Base-by-base conservation (phyloP, 2,797 vertebrate species). In the Ctenopoma multispine region DNA sequence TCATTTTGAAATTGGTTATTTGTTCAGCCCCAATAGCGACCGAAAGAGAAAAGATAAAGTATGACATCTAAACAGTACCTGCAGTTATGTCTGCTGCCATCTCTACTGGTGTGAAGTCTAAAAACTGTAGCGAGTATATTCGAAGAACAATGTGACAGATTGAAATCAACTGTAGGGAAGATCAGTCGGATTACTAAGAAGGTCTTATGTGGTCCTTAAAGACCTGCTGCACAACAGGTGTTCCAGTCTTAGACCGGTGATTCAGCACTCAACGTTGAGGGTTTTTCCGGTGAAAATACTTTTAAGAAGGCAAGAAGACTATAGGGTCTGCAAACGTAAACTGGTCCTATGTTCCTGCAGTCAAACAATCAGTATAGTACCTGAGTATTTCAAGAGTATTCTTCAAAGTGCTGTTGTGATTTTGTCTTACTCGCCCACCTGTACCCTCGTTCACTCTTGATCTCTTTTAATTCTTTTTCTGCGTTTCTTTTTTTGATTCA, bases 201-300 rank as follows among this genome's bases (percentile, higher is more conserved):
- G n/a, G n/a, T 38, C 10, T 12, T 4, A 20, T 54, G 20, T 53
- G 8, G 29, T 3, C 23, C 61, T 36, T n/a, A 38, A 58, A 15
- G 38, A 38, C 21, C 49, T 38, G 15, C 13, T 43, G 20, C 38
- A 23, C 20, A 64, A 5, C 20, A 48, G 18, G 20, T 14, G 41
- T 60, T 53, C 15, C n/a, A 41, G 34, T 27, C 18, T 62, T 7
- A 20, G 36, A 73, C n/a, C 48, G 38, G 54, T 60, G 14, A 27
- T 34, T 31, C 29, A 31, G 29, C 7, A 31, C 5, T 7, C 23
- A 23, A 21, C n/a, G 0, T 47, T 69, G n/a, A 63, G 53, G 41
- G 13, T 12, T 49, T 24, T 23, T 65, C 43, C 40, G 18, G 2
- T 40, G 2, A 7, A 57, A 11, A 21, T 23, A n/a, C 41, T 20